Percentiles rank a stretch among this genome's conserved stretches.
These are phyloP conservation scores for Hippocampus kuda DNA, from an alignment of 2,797 vertebrate species.

Conservation along the genomic window DNA sequence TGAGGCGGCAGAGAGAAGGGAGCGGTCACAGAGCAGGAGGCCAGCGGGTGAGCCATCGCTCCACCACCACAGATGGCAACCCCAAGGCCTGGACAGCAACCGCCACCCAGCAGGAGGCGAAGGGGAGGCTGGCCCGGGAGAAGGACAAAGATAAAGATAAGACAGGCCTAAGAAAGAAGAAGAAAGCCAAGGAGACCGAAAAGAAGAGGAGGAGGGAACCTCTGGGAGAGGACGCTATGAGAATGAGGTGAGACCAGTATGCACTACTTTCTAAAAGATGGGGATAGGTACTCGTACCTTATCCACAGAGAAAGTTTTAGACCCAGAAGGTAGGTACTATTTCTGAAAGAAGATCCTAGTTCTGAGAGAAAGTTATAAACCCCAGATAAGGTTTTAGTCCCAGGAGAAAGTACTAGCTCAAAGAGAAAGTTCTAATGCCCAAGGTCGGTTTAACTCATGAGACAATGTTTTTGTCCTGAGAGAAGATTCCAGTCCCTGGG, in stretches of 20 bases:
- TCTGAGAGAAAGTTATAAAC: no score
- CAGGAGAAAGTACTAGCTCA: no score
- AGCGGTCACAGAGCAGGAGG: neutral
- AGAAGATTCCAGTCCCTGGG: no score
- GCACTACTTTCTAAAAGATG: neutral
- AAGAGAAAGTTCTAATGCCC: no score
- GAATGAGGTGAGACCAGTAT: slow-evolving; percentile 70
- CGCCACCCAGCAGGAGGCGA: slow-evolving; percentile 37
- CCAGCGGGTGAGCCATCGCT: slow-evolving; percentile 44
- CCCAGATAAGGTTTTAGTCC: no score
- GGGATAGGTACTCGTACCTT: neutral
- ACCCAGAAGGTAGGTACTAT: no score
- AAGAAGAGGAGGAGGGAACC: slow-evolving; percentile 76
- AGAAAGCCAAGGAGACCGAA: slow-evolving; percentile 67
- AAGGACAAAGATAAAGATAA: slow-evolving; percentile 60
- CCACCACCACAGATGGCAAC: slow-evolving; percentile 36
- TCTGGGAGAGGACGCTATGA: slow-evolving; percentile 79
- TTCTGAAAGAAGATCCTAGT: no score
- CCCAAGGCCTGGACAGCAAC: slow-evolving; percentile 45
- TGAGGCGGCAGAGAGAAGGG: slow-evolving; percentile 53
- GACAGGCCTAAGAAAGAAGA: slow-evolving; percentile 60
- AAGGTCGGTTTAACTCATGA: no score
- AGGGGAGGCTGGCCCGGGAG: slow-evolving; percentile 36
- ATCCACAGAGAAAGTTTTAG: neutral
- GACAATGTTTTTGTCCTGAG: no score